Evolutionary conservation across 2,113 vertebrate genomes (phyloP).

Genomic region (Lophochroa leadbeateri): DNA sequence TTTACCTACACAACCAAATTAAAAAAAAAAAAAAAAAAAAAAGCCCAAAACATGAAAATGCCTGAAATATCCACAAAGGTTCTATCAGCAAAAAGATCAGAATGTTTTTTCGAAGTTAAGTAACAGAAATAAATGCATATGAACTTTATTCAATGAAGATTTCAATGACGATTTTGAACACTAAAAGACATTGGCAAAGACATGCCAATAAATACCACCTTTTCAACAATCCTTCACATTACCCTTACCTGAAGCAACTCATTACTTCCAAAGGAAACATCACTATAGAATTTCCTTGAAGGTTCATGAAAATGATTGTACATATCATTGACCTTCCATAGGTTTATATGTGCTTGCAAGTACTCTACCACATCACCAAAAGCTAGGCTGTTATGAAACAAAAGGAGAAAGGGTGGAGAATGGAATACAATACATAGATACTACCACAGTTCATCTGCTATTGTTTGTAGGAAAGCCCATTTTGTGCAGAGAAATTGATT

Average conservation of each 20-base stretch:
- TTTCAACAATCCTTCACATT: neutral
- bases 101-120: neutral
- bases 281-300: neutral
- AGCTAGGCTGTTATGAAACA: neutral
- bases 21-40: neutral
- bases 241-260: neutral
- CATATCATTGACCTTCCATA: neutral
- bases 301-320: neutral
- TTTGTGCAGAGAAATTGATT: neutral
- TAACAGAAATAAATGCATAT: neutral
- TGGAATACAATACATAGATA: neutral
- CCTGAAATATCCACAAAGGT: neutral
- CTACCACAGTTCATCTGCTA: neutral
- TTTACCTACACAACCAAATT: no score
- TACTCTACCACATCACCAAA: neutral
- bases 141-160: neutral
- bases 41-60: neutral
- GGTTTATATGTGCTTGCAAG: neutral
- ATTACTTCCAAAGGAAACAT: neutral
- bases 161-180: neutral
- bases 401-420: neutral
- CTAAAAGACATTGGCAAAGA: neutral
- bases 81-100: neutral
- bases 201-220: accelerated
- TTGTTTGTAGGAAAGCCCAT: neutral